phyloP scores from a whole-genome alignment of 2,113 vertebrate species.

The Ovis aries region DNA sequence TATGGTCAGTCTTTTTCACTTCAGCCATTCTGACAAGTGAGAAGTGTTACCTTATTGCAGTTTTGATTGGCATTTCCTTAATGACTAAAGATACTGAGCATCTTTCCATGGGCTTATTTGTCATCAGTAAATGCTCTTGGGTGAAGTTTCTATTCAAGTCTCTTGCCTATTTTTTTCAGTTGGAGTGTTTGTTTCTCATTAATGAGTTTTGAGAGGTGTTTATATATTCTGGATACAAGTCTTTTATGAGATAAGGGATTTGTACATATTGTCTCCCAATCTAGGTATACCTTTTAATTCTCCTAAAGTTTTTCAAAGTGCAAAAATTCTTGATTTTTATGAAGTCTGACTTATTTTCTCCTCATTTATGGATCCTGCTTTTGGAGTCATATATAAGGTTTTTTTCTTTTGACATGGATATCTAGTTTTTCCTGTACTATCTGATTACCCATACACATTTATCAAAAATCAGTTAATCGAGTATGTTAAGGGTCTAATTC shows the following conservation, averaged over 20 bases:
- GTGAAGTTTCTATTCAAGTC: background rate
- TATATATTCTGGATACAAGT: background rate
- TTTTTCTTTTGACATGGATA: background rate
- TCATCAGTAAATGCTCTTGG: background rate
- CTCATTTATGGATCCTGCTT: background rate
- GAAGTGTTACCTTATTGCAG: background rate
- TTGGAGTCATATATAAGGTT: background rate
- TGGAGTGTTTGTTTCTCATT: background rate
- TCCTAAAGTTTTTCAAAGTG: background rate
- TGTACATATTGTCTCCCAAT: background rate
- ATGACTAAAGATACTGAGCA: background rate
- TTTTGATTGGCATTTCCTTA: background rate
- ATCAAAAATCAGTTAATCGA: background rate
- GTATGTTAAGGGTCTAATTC: background rate
- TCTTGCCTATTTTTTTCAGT: background rate
- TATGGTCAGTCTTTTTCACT: background rate
- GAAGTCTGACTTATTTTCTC: background rate
- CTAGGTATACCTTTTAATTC: background rate
- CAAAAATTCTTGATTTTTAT: conserved; percentile 30
- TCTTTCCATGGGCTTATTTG: background rate
- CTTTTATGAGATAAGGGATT: background rate
- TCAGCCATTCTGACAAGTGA: background rate
- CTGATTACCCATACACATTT: background rate
- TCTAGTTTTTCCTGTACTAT: background rate
- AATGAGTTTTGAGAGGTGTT: background rate